A percentile compares a stretch with the other conserved stretches of the same genome.
phyloP scores from a whole-genome alignment of 1,140 invertebrate species.

The Tenebrio molitor region DNA sequence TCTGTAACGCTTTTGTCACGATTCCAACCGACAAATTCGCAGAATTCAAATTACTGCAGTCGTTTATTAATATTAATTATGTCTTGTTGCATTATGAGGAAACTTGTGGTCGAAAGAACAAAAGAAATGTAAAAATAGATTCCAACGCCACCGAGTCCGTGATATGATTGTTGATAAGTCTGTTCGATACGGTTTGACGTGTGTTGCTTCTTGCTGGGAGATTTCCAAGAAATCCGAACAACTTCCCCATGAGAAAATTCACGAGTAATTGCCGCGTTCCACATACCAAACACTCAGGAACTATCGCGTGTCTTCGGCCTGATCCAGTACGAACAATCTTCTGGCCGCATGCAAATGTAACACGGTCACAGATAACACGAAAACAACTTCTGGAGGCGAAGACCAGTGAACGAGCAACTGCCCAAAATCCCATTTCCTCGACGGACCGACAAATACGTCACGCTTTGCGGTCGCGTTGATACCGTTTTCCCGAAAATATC shows the following conservation, averaged over 20 bases:
- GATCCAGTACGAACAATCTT: no score
- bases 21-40: slow-evolving; percentile 4
- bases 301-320: neutral
- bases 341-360: no score
- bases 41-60: neutral
- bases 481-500: neutral
- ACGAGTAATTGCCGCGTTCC: neutral
- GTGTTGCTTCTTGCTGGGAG: neutral
- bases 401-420: no score
- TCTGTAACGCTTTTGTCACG: slow-evolving; percentile 6
- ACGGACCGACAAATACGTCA: neutral
- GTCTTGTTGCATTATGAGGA: slow-evolving; percentile 3
- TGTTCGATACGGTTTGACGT: neutral
- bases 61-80: slow-evolving; percentile 17
- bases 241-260: slow-evolving; percentile 7
- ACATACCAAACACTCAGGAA: neutral
- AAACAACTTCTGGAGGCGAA: no score
- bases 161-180: neutral
- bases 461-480: neutral
- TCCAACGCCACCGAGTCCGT: neutral
- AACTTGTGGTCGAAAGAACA: neutral
- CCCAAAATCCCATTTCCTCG: neutral
- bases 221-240: neutral
- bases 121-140: slow-evolving; percentile 14
- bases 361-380: no score